A percentile compares a stretch with the other conserved stretches of the same genome.
phyloP scores from a whole-genome alignment of 37 sponge, comb jelly and placozoan genomes.

The Agelas oroides region DNA sequence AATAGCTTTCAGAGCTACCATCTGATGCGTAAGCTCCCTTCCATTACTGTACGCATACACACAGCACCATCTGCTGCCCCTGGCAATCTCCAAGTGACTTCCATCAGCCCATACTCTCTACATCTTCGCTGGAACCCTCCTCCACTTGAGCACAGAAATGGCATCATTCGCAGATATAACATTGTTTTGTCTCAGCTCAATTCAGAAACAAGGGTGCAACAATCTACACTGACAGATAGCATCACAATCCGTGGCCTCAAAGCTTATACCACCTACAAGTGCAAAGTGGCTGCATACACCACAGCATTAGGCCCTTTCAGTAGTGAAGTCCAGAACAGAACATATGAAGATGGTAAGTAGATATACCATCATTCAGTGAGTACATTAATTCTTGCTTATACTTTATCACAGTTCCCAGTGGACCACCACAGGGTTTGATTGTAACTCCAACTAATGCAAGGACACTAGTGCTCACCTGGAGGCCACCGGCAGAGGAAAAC shows the following conservation, averaged over 20 bases:
- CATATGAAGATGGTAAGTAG: constrained; percentile 31
- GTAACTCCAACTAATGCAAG: too few species aligned
- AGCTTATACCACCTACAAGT: background rate
- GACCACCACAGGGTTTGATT: background rate
- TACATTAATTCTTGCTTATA: too few species aligned
- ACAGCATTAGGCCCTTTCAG: constrained; percentile 3
- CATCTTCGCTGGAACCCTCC: constrained; percentile 17
- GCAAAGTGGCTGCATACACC: constrained; percentile 22
- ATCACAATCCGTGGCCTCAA: too few species aligned
- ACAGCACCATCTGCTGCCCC: constrained; percentile 36
- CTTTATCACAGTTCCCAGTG: constrained; percentile 7
- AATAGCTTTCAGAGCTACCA: too few species aligned
- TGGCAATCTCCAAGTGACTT: constrained; percentile 3
- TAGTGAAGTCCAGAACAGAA: background rate
- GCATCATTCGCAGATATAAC: constrained; percentile 16
- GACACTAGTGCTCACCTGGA: constrained; percentile 23
- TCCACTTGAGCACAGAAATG: constrained; percentile 25
- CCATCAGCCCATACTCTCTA: constrained; percentile 1
- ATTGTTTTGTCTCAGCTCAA: background rate
- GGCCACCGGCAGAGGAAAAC: background rate
- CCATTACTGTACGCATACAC: too few species aligned
- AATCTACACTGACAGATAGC: background rate
- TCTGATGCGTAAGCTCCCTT: too few species aligned
- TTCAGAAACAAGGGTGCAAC: constrained; percentile 14
- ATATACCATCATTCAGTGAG: background rate